Percentiles rank a stretch among this genome's conserved stretches.
phyloP scores from a whole-genome alignment of 2,888 invertebrate genomes.

The Augiades crinisus region DNA sequence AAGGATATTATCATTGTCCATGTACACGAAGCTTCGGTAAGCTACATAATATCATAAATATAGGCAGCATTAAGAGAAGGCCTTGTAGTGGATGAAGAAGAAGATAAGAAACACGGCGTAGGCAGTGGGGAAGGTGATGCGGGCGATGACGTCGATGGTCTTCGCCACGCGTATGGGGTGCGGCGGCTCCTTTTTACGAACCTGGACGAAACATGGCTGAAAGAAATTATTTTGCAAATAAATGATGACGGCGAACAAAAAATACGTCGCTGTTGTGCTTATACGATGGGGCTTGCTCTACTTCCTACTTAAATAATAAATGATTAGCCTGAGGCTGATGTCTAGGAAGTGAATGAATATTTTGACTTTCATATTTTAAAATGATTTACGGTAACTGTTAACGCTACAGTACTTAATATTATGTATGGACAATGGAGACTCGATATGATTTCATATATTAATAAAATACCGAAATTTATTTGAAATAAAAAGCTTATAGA shows the following conservation, averaged over 20 bases:
- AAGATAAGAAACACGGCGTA: conserved; percentile 96
- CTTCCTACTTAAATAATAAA: neutral
- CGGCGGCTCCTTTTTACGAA: conserved; percentile 94
- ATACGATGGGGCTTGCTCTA: neutral
- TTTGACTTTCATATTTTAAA: neutral
- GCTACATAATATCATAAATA: conserved; percentile 36
- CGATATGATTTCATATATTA: too few relatives aligned
- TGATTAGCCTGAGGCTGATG: neutral
- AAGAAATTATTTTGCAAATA: conserved; percentile 72
- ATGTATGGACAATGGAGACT: too few relatives aligned
- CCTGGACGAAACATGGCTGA: conserved; percentile 91
- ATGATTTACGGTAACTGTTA: too few relatives aligned
- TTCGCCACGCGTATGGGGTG: conserved; percentile 96
- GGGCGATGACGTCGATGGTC: conserved; percentile 96
- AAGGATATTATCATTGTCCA: conserved; percentile 52
- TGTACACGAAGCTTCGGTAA: conserved; percentile 53
- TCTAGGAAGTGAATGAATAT: neutral
- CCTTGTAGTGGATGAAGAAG: conserved; percentile 97
- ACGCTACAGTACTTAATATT: too few relatives aligned
- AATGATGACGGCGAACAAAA: conserved; percentile 59
- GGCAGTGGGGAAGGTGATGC: conserved; percentile 96
- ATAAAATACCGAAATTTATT: neutral
- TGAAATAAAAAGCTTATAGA: neutral
- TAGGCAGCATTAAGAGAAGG: conserved; percentile 85
- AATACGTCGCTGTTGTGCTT: conserved; percentile 22